A percentile compares a stretch with the other conserved stretches of the same genome.
phyloP scores from a whole-genome alignment of 2,797 vertebrate species.

The Sebastes wilsoni region DNA sequence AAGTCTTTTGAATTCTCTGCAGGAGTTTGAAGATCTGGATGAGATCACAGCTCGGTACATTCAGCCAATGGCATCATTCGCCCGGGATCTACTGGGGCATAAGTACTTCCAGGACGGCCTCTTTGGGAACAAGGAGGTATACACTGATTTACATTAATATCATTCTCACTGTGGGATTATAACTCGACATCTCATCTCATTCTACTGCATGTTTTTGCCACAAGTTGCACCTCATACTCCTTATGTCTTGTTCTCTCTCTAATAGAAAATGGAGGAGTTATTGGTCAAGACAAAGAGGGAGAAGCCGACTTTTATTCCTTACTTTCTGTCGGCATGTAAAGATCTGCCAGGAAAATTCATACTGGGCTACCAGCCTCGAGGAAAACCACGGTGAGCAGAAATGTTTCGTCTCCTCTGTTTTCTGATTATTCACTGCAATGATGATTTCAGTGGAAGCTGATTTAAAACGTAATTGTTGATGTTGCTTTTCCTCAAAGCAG shows the following conservation, averaged over 20 bases:
- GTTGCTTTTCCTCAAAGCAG: background rate
- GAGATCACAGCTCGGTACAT: slow-evolving; percentile 98
- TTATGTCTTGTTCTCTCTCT: background rate
- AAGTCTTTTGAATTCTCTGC: slow-evolving; percentile 20
- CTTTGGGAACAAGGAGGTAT: slow-evolving; percentile 92
- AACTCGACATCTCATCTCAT: background rate
- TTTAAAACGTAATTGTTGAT: background rate
- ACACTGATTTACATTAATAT: background rate
- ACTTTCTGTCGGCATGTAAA: slow-evolving; percentile 95
- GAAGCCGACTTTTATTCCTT: slow-evolving; percentile 98
- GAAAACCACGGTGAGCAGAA: slow-evolving; percentile 92
- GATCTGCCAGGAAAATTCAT: slow-evolving; percentile 98
- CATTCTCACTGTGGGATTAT: background rate
- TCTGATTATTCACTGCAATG: background rate
- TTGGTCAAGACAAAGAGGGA: slow-evolving; percentile 94
- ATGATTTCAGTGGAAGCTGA: background rate
- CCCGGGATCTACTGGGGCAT: slow-evolving; percentile 93
- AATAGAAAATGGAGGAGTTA: slow-evolving; percentile 96
- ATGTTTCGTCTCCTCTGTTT: background rate
- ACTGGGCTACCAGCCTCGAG: slow-evolving; percentile 98
- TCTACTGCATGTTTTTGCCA: background rate
- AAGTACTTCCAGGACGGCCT: slow-evolving; percentile 97
- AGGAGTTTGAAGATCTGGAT: slow-evolving; percentile 99
- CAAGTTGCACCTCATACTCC: background rate
- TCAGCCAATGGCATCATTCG: slow-evolving; percentile 98